These are phyloP conservation scores for Tapirus terrestris DNA, from an alignment of 2,113 vertebrate genomes.

Conservation along the genomic window DNA sequence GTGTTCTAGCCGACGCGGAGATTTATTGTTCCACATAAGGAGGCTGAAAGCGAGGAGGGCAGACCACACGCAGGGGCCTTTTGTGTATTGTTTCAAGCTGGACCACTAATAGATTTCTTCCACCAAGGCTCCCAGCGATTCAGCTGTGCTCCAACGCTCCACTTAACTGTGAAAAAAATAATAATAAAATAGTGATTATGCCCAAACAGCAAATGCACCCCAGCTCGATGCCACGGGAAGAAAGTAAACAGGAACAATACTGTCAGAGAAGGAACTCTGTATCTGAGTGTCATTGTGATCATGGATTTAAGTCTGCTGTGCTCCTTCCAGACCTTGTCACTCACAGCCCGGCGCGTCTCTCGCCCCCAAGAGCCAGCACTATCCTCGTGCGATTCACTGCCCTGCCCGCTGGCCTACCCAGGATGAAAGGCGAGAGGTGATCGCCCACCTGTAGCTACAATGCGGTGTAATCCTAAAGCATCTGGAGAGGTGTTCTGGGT, in stretches of 20 bases:
- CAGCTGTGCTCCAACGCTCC: constrained; percentile 90
- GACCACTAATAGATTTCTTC: constrained; percentile 91
- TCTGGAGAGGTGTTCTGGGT: no score
- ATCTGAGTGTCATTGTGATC: constrained; percentile 76
- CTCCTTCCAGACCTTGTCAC: constrained; percentile 78
- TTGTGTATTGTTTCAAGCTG: constrained; percentile 90
- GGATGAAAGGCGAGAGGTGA: not conserved
- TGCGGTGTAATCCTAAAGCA: not conserved
- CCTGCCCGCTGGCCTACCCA: not conserved
- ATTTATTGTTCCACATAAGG: constrained; percentile 91
- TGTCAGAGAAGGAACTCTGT: constrained; percentile 66
- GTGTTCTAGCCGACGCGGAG: constrained; percentile 89
- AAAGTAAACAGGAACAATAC: constrained; percentile 86
- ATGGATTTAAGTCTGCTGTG: constrained; percentile 82
- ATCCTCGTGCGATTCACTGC: not conserved
- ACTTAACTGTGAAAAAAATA: constrained; percentile 90
- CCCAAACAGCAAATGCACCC: constrained; percentile 84
- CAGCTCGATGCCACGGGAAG: constrained; percentile 81
- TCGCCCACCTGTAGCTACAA: not conserved
- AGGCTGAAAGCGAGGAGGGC: constrained; percentile 87
- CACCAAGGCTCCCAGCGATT: constrained; percentile 88
- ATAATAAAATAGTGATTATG: constrained; percentile 90
- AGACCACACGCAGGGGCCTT: constrained; percentile 91
- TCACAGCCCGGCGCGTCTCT: constrained; percentile 43
- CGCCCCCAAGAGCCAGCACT: not conserved